Evolutionary conservation across 2,797 vertebrate genomes (phyloP).

Genomic region (Simalia tracyae): DNA sequence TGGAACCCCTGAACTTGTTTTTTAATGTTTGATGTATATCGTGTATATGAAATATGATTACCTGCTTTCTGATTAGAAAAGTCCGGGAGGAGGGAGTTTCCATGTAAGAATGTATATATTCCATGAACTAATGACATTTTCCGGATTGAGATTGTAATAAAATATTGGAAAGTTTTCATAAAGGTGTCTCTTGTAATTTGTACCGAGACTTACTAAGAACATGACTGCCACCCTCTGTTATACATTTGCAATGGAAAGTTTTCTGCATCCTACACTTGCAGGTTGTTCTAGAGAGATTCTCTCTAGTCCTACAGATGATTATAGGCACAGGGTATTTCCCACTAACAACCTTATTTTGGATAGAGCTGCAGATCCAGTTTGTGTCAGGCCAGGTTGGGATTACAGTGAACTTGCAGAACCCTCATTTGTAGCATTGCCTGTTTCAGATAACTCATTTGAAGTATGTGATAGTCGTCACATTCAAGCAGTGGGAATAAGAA

Average conservation of each 20-base stretch:
- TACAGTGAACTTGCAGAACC: neutral
- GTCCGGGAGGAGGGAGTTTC: neutral
- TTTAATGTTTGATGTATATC: neutral
- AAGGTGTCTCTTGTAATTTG: constrained; percentile 17
- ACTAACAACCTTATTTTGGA: neutral
- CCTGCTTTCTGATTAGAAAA: accelerated
- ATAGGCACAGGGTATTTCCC: neutral
- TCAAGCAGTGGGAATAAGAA: neutral
- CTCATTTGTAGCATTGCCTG: neutral
- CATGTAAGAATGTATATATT: constrained; percentile 33
- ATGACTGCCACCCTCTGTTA: neutral
- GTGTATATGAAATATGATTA: constrained; percentile 13
- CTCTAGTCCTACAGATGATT: neutral
- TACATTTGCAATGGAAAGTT: neutral
- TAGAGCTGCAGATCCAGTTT: neutral
- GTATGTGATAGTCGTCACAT: neutral
- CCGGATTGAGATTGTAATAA: constrained; percentile 61
- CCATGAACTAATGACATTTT: neutral
- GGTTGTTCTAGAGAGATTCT: neutral
- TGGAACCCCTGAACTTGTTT: constrained; percentile 15
- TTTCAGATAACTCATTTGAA: neutral
- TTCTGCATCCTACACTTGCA: neutral
- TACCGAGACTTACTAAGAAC: neutral
- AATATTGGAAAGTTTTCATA: constrained; percentile 54
- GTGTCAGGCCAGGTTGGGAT: neutral